Evolutionary conservation across 2,888 invertebrate species (phyloP), one percentile per base, ranked within the genome.

Genomic region (Spodoptera picta): DNA sequence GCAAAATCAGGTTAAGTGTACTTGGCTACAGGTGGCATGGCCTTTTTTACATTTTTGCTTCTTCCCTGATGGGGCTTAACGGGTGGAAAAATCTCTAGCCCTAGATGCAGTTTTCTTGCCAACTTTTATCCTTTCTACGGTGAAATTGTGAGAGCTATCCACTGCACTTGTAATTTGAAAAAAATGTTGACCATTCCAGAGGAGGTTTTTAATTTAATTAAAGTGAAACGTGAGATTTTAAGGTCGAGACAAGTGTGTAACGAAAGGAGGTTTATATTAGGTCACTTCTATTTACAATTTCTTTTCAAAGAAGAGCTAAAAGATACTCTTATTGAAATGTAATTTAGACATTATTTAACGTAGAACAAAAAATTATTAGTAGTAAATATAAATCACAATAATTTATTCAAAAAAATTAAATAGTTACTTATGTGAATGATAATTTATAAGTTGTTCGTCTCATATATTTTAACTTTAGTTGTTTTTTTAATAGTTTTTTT

Each of bases 1-100:
- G 59, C 36, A 42, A 68, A 81, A 77, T 70, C 73, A 73, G 80
- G 82, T 82, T 81, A 80, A 83, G 81, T 73, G 78, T 70, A 65
- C 79, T 80, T 63, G 56, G 54, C 74, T 73, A 83, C 83, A 84
- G 83, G 85, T 84, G 81, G 77, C 27, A 60, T 59, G 19, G 73
- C 70, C 75, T 80, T 82, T 19, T 83, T 75, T 73, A 65, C 73
- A 71, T 80, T 80, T 75, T 73, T 43, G 63, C 73, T 72, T 61
- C 71, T 73, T 62, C 65, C 60, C 67, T 58, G 77, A 73, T 75
- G 70, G 67, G 58, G 19, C 68, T 73, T 60, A 60, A 73, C 63
- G 61, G 65, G 51, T 60, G 62, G 57, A 6, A 56, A 67, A 66
- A 53, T 57, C 48, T 74, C 48, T 51, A 72, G 65, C 49, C 52